These are phyloP conservation scores for Sinodicranocentrus sp. DNA, from an alignment of 2,888 invertebrate species.

Conservation along the genomic window DNA sequence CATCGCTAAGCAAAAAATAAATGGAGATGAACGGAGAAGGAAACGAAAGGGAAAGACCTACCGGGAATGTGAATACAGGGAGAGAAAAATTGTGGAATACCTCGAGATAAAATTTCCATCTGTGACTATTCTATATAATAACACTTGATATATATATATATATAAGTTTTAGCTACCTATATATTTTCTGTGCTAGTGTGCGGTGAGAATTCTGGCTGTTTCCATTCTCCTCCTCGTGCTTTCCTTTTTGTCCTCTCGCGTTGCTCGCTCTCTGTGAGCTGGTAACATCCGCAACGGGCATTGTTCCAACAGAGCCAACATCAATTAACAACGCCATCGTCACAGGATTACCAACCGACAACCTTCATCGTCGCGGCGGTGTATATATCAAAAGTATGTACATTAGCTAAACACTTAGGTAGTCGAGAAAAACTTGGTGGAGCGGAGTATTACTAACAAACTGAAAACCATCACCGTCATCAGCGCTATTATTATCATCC, in stretches of 20 bases:
- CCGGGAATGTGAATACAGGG: too few species aligned
- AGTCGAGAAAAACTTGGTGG: too few species aligned
- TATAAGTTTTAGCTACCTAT: too few species aligned
- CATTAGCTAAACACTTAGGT: too few species aligned
- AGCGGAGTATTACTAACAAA: background rate
- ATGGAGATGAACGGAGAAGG: slow-evolving; percentile 49
- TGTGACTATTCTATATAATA: too few species aligned
- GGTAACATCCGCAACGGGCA: slow-evolving; percentile 71
- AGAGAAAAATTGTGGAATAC: too few species aligned
- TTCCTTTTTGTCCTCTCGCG: slow-evolving; percentile 17
- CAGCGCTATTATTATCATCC: slow-evolving; percentile 15
- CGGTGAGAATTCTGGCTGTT: background rate
- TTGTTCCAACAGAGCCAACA: slow-evolving; percentile 73
- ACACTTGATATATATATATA: too few species aligned
- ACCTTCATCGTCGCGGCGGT: slow-evolving; percentile 57
- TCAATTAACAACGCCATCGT: slow-evolving; percentile 73
- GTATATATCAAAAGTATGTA: background rate
- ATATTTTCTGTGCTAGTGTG: too few species aligned
- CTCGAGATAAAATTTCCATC: too few species aligned
- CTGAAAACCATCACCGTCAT: slow-evolving; percentile 16
- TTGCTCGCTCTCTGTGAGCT: slow-evolving; percentile 30
- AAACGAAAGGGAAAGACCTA: background rate
- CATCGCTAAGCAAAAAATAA: slow-evolving; percentile 56
- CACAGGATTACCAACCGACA: slow-evolving; percentile 71
- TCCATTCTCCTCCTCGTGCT: background rate